Evolutionary conservation across 1,140 invertebrate genomes (phyloP).

Genomic region (Pseudomyrmex cubaensis): DNA sequence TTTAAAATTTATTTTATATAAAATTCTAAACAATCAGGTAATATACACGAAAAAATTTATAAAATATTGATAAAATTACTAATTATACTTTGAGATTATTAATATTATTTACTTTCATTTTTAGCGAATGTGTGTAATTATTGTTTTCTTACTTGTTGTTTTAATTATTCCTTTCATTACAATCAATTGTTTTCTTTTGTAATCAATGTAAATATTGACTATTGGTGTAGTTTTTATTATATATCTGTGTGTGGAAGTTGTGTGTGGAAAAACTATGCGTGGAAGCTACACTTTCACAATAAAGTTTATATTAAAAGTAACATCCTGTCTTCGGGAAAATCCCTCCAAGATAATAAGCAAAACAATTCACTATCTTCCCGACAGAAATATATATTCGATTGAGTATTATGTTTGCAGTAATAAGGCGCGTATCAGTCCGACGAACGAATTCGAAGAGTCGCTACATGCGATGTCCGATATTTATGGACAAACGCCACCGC

Average conservation of each 20-base stretch:
- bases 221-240: no score
- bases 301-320: neutral
- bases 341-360: neutral
- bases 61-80: no score
- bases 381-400: slow-evolving; percentile 35
- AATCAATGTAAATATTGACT: no score
- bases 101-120: neutral
- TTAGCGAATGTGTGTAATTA: no score
- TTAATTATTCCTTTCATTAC: no score
- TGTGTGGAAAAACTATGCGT: no score
- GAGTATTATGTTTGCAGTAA: slow-evolving; percentile 61
- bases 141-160: no score
- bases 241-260: neutral
- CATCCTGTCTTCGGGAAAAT: neutral
- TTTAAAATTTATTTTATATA: neutral
- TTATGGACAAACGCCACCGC: slow-evolving; percentile 78
- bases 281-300: neutral
- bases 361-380: neutral
- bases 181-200: no score
- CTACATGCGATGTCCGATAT: slow-evolving; percentile 78
- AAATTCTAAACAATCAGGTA: neutral
- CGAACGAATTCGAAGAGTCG: slow-evolving; percentile 73
- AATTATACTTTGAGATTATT: neutral
- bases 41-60: no score
- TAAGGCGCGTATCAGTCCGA: slow-evolving; percentile 48